A percentile compares a stretch with the other conserved stretches of the same genome.
Evolutionary conservation across 2,797 vertebrate genomes (phyloP).

Genomic region (Percopsis omiscomaycus): DNA sequence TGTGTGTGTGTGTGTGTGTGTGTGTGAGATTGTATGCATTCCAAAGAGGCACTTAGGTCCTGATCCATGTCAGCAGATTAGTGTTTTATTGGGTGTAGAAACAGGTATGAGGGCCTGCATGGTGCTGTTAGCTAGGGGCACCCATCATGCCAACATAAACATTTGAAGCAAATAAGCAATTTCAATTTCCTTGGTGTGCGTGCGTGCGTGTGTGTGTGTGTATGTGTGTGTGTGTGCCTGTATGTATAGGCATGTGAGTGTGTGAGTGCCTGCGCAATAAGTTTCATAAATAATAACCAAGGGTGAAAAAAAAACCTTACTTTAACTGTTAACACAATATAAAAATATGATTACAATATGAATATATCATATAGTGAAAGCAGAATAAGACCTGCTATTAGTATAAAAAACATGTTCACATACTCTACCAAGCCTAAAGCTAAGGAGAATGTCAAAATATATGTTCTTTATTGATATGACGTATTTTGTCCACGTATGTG

Average conservation of each 20-base stretch:
- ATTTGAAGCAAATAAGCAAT: constrained; percentile 52
- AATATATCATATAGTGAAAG: not conserved
- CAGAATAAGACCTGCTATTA: not conserved
- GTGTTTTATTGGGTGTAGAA: constrained; percentile 65
- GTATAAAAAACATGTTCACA: not conserved
- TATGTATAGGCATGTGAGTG: not conserved
- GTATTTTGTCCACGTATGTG: not conserved
- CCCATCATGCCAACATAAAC: constrained; percentile 60
- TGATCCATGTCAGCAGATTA: constrained; percentile 62
- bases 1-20: constrained; percentile 11
- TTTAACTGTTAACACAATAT: not conserved
- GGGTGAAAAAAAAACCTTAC: too few relatives aligned
- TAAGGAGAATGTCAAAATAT: too few relatives aligned
- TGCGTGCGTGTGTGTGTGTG: constrained; percentile 11
- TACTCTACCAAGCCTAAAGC: too few relatives aligned
- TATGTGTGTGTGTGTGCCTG: constrained; percentile 28
- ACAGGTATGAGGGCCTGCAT: constrained; percentile 47
- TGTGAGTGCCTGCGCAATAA: constrained; percentile 14
- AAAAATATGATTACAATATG: not conserved
- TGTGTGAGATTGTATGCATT: constrained; percentile 38
- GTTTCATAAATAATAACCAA: not conserved
- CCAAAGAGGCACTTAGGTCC: constrained; percentile 44
- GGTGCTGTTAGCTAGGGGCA: constrained; percentile 45
- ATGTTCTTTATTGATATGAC: not conserved
- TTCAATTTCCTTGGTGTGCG: constrained; percentile 32